Evolutionary conservation across 2,888 invertebrate species (phyloP), one percentile per base, ranked within the genome.

Genomic region (Elmis aenea): DNA sequence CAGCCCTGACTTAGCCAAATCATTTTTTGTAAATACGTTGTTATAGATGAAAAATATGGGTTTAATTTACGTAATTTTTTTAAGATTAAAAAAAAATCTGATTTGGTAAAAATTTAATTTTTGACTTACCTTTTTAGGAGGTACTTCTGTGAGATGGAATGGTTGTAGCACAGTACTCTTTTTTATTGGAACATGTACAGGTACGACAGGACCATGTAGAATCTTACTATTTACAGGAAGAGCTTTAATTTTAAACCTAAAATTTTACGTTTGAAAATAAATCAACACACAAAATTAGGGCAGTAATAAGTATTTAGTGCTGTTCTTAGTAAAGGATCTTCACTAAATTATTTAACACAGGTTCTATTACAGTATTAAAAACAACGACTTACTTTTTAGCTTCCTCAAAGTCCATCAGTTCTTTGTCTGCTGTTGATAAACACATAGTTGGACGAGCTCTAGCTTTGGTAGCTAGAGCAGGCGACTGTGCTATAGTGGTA

Each of bases 151-250:
- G 18, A 81, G 62, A n/a, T 79, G 73, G 47, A 82, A 83, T 10
- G 81, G 81, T 51, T 79, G 74, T 1, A 77, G 73, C 9, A 75
- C 51, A 2, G 83, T 85, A 0, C 79, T 82, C 33, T 67, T 76
- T 1, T 64, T 57, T 1, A 75, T 66, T 26, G 71, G 68, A 3
- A 73, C 72, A 5, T 31, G 20, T n/a, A n/a, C n/a, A n/a, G n/a
- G n/a, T n/a, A n/a, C n/a, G n/a, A n/a, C n/a, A 0, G 72, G 68
- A 2, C 73, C 75, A 42, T 71, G 68, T 18, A 82, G 62, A 2
- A 81, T 73, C 41, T 72, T 75, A 47, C 71, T 72, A 31, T 76
- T 79, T 27, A 84, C 64, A 2, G 83, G 81, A 35, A 77, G 70
- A 0, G 84, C 81, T 62, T 80, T 83, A 14, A 84, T 76, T 61